Evolutionary conservation across 2,113 vertebrate genomes (phyloP).

Genomic region (Raja brachyura): DNA sequence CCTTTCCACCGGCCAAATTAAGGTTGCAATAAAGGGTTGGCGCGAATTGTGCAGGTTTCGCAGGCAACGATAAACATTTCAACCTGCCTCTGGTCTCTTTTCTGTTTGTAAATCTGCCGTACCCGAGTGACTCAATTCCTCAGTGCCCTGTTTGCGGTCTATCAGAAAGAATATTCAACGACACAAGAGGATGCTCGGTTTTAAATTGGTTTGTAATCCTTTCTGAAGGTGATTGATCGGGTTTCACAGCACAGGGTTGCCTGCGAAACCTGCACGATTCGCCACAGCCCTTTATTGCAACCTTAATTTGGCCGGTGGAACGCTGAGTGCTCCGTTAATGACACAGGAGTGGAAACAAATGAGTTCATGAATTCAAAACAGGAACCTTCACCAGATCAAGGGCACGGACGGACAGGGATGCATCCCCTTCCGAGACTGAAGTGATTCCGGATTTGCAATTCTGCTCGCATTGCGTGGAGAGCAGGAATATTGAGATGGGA

Average conservation of each 20-base stretch:
- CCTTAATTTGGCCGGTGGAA: neutral
- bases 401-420: neutral
- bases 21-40: too few species aligned
- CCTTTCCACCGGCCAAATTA: too few species aligned
- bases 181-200: neutral
- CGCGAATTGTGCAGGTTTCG: too few species aligned
- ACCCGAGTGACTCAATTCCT: neutral
- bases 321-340: neutral
- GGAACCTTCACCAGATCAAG: neutral
- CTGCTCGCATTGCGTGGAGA: neutral
- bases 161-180: neutral
- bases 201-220: neutral
- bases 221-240: neutral
- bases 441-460: neutral
- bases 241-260: neutral
- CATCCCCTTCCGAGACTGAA: neutral
- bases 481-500: neutral
- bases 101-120: neutral
- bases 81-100: neutral
- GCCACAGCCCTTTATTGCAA: neutral
- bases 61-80: neutral
- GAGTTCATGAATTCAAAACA: neutral
- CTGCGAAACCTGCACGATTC: too few species aligned
- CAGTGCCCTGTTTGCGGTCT: too few species aligned
- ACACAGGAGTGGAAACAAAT: neutral